A percentile compares a stretch with the other conserved stretches of the same genome.
Evolutionary conservation across 2,113 vertebrate species (phyloP).

Genomic region (Amazona guildingii): DNA sequence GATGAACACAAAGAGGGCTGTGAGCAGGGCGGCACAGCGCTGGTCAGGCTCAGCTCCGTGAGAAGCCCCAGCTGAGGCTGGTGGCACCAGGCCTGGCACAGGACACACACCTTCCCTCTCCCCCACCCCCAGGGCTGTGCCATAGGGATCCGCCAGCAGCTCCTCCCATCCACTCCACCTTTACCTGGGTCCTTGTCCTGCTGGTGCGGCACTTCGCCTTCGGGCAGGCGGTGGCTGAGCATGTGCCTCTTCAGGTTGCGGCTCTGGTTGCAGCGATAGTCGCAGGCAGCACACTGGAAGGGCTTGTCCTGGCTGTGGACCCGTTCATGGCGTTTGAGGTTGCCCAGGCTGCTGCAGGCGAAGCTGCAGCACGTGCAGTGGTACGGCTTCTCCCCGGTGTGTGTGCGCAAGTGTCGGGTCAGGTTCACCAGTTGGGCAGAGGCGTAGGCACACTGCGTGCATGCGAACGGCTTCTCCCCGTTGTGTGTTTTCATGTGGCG

Average conservation of each 20-base stretch:
- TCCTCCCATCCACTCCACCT: background rate
- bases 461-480: constrained; percentile 94
- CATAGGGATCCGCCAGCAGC: background rate
- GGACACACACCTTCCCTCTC: background rate
- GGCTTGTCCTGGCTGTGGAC: constrained; percentile 84
- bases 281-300: constrained; percentile 71
- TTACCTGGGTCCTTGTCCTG: constrained; percentile 59
- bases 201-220: constrained; percentile 7
- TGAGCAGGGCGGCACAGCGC: accelerated
- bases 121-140: background rate
- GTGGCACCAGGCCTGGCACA: accelerated
- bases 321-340: constrained; percentile 94
- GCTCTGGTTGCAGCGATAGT: constrained; percentile 69
- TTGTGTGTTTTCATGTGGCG: constrained; percentile 99
- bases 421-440: constrained; percentile 97
- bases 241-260: constrained; percentile 72
- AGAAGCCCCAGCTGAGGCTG: accelerated
- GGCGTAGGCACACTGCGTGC: constrained; percentile 92
- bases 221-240: constrained; percentile 68
- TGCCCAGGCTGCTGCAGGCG: constrained; percentile 95
- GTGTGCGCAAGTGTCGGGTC: constrained; percentile 93
- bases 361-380: constrained; percentile 91
- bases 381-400: constrained; percentile 98
- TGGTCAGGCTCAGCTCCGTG: accelerated
- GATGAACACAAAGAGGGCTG: background rate